Conservation (phyloP, 2,888 invertebrate genomes). For the Tetanocera ferruginea region DNA sequence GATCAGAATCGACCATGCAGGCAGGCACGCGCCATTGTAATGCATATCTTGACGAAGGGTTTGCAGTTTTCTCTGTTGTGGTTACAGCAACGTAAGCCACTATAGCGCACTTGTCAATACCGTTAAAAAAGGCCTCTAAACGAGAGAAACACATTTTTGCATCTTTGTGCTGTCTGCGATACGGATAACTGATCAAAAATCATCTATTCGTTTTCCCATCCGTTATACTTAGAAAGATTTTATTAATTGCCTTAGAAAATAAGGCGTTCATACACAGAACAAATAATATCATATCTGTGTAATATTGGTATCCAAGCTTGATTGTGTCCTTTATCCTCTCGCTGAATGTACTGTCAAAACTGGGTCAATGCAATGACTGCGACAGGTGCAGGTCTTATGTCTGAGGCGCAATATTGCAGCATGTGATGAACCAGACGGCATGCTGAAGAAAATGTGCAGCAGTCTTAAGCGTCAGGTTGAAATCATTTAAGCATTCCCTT, state of each 20-base stretch:
- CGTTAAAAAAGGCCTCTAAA: neutral
- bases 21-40: conserved; percentile 28
- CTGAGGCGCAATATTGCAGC: conserved; percentile 28
- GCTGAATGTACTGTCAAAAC: conserved; percentile 7
- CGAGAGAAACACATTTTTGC: conserved; percentile 4
- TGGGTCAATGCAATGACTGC: conserved; percentile 38
- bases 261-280: neutral
- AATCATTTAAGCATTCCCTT: conserved; percentile 37
- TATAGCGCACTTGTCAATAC: too few species aligned
- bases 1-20: conserved; percentile 1
- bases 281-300: neutral
- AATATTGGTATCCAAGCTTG: neutral
- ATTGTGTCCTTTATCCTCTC: conserved; percentile 8
- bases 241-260: too few species aligned
- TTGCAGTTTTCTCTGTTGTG: conserved; percentile 9
- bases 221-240: neutral
- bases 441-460: conserved; percentile 36
- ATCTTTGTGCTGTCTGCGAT: neutral
- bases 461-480: conserved; percentile 34
- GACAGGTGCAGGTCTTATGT: conserved; percentile 35
- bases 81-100: neutral
- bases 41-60: neutral
- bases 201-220: neutral
- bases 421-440: conserved; percentile 36
- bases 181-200: too few species aligned